These are phyloP conservation scores for Phorcus lineatus DNA, from an alignment of 2,888 invertebrate genomes.

Conservation along the genomic window DNA sequence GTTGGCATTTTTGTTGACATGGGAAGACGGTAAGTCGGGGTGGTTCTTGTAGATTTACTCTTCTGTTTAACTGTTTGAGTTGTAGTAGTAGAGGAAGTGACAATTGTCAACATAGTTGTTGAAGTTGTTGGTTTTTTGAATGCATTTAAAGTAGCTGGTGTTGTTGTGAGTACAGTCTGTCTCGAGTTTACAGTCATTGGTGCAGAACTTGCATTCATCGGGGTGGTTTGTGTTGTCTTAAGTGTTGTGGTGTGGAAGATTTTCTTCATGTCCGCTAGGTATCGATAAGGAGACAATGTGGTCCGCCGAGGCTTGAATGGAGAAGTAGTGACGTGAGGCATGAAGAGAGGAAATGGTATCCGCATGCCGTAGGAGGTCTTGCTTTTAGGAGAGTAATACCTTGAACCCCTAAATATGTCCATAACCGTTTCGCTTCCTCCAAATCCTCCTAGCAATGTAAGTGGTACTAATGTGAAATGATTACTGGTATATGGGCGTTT, in stretches of 20 bases:
- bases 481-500: not conserved
- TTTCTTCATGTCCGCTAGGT: no score
- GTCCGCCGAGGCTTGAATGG: no score
- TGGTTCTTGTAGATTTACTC: not conserved
- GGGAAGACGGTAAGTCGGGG: not conserved
- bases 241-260: no score
- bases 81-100: not conserved
- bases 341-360: not conserved
- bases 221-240: not conserved
- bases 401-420: slow-evolving; percentile 11
- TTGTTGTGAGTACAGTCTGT: not conserved
- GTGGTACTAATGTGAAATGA: not conserved
- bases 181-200: not conserved
- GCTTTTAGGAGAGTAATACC: not conserved
- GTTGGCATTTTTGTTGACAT: not conserved
- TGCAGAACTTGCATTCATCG: not conserved
- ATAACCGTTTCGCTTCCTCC: not conserved
- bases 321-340: not conserved
- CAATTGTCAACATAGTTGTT: not conserved
- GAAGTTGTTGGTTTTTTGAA: not conserved
- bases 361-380: not conserved
- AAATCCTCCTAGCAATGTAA: not conserved
- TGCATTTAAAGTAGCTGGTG: not conserved
- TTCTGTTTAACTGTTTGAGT: not conserved
- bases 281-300: no score